Evolutionary conservation across 2,113 vertebrate species (phyloP).

Genomic region (Erinaceus europaeus): DNA sequence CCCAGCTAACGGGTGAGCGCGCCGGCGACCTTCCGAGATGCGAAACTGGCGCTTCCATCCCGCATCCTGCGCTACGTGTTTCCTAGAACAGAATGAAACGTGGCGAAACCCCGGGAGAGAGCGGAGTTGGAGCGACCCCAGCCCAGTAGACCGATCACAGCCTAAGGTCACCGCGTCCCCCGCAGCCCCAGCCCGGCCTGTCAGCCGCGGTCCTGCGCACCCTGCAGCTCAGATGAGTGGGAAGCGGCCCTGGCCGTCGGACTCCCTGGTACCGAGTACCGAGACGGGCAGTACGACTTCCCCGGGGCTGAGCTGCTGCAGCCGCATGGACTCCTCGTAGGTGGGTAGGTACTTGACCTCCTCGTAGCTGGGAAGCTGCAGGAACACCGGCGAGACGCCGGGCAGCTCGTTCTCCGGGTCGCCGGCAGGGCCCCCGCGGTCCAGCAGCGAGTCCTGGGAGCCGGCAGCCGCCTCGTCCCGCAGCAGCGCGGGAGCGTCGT

Average conservation of each 20-base stretch:
- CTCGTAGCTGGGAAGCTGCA: conserved; percentile 92
- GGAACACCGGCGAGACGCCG: conserved; percentile 81
- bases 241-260: background rate
- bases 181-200: too few relatives aligned
- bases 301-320: conserved; percentile 70
- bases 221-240: conserved; percentile 66
- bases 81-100: background rate
- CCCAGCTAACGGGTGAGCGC: background rate
- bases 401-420: conserved; percentile 81
- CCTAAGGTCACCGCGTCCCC: too few relatives aligned
- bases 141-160: background rate
- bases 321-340: conserved; percentile 93
- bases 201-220: too few relatives aligned
- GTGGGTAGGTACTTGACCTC: conserved; percentile 94
- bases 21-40: background rate
- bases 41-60: background rate
- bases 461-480: conserved; percentile 83
- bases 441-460: conserved; percentile 90
- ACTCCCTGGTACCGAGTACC: conserved; percentile 39
- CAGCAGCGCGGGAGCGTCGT: conserved; percentile 81
- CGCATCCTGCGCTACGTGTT: background rate
- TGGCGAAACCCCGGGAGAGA: background rate
- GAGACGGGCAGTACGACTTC: conserved; percentile 68
- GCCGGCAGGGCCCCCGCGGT: conserved; percentile 63
- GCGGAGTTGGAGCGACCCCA: background rate